These are phyloP conservation scores for Yoshiicerus persimilis DNA, from an alignment of 1,140 invertebrate genomes.

Conservation along the genomic window DNA sequence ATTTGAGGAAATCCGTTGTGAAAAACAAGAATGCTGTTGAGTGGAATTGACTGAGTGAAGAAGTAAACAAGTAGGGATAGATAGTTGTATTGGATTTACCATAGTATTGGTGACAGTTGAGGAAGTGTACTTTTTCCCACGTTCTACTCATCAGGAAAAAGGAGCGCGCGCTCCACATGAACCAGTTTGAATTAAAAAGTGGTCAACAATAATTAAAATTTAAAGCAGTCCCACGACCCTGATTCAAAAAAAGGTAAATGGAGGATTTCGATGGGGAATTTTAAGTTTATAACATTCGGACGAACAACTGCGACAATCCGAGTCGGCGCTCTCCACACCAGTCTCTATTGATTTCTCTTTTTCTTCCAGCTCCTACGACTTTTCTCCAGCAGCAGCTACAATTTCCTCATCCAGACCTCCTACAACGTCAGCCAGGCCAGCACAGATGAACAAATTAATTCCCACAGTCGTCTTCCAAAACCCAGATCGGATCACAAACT, in stretches of 20 bases:
- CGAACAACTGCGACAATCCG: background rate
- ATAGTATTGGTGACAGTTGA: background rate
- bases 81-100: background rate
- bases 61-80: background rate
- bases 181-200: background rate
- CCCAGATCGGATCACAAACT: background rate
- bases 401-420: background rate
- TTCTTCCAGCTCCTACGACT: background rate
- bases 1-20: background rate
- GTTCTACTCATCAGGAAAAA: slow-evolving; percentile 4
- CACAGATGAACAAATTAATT: background rate
- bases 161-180: background rate
- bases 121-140: slow-evolving; percentile 6
- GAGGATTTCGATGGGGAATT: background rate
- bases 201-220: background rate
- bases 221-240: background rate
- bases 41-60: background rate
- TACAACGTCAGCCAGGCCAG: background rate
- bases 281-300: background rate
- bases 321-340: background rate
- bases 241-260: background rate
- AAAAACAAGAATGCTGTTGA: background rate
- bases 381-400: background rate
- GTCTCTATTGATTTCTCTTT: background rate
- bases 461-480: slow-evolving; percentile 28